Conservation (phyloP, 2,888 invertebrate genomes). For the Prosopocoilus inquinatus region DNA sequence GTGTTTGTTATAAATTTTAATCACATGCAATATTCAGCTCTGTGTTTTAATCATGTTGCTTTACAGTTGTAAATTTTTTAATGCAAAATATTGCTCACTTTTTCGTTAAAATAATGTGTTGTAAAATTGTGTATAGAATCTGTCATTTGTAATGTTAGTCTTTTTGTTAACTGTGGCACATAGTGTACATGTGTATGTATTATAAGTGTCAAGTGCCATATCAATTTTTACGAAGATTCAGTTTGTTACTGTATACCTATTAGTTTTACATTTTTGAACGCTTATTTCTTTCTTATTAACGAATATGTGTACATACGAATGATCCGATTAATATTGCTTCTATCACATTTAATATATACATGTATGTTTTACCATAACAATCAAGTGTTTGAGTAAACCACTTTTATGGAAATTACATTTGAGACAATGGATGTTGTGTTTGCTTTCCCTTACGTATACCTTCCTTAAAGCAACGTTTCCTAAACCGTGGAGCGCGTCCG, state of each 20-base stretch:
- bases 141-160: constrained; percentile 13
- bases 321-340: not conserved
- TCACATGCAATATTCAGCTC: not conserved
- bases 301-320: not conserved
- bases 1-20: too few species aligned
- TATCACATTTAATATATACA: constrained; percentile 23
- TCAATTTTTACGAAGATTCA: constrained; percentile 7
- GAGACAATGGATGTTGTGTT: constrained; percentile 11
- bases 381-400: constrained; percentile 42
- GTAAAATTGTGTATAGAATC: not conserved
- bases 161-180: constrained; percentile 21
- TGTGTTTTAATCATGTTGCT: constrained; percentile 7
- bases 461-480: too few species aligned
- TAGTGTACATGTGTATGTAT: constrained; percentile 15
- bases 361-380: constrained; percentile 40
- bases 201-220: constrained; percentile 27
- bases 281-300: not conserved
- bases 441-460: constrained; percentile 3
- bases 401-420: constrained; percentile 41
- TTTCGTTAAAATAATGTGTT: constrained; percentile 8
- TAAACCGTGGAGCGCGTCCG: too few species aligned
- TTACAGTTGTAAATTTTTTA: constrained; percentile 12
- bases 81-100: constrained; percentile 11
- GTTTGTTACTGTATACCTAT: constrained; percentile 5
- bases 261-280: not conserved